phyloP scores from a whole-genome alignment of 1,140 invertebrate genomes.

The Tigriopus japonicus region DNA sequence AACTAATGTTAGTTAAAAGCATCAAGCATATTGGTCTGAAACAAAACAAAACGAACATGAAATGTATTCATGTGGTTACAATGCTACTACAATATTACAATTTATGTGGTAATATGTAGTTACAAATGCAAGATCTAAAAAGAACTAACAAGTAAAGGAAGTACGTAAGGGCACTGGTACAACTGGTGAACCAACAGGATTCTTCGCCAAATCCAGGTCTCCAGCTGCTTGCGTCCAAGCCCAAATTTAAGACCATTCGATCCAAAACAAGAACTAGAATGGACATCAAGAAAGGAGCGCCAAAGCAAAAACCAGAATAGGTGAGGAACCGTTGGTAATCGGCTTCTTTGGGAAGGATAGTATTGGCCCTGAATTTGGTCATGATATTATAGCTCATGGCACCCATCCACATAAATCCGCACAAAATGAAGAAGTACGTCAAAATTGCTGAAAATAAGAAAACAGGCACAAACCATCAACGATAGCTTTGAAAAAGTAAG shows the following conservation, averaged over 20 bases:
- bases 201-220: not conserved
- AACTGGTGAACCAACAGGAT: not conserved
- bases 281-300: not conserved
- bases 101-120: too few species aligned
- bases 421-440: not conserved
- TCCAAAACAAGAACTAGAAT: not conserved
- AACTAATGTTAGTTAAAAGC: not conserved
- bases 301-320: not conserved
- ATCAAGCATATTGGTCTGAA: not conserved
- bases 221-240: not conserved
- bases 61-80: not conserved
- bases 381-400: not conserved
- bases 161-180: not conserved
- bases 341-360: not conserved
- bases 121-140: too few species aligned
- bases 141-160: not conserved
- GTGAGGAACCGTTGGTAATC: not conserved
- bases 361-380: not conserved
- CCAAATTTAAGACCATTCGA: not conserved
- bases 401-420: not conserved
- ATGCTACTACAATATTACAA: too few species aligned
- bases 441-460: not conserved
- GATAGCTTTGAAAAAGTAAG: too few species aligned
- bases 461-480: too few species aligned
- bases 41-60: not conserved